Base-by-base conservation (phyloP, 1,140 invertebrate genomes). In the Aphidius gifuensis region DNA sequence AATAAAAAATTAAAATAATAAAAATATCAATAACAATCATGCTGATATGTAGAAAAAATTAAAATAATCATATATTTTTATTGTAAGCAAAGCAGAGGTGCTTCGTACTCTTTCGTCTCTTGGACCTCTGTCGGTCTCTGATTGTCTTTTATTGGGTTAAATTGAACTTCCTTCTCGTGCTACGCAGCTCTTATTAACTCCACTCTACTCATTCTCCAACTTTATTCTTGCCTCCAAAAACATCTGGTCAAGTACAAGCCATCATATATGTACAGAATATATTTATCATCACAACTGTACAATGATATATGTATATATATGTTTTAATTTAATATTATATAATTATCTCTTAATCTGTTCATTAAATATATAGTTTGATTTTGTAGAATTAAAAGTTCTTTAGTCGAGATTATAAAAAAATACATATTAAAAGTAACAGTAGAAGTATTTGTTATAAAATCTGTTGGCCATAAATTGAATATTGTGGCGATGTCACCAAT, bases 121-220 rank as follows among this genome's bases (percentile, higher is more conserved):
- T 53, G 48, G 50, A 74, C 77, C 74, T 76, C 71, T 74, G 78
- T 76, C 78, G 74, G 76, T 70, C 78, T 81, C 77, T 81, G 79
- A 80, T 81, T 81, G 77, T 81, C 78, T 75, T 80, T 80, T 80
- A 80, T 81, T 81, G 78, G 74, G 78, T 81, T 81, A 80, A 81
- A 81, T 81, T 81, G 78, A 78, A 81, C 79, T 80, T 81, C 79
- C 79, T 80, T 80, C 77, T 81, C 79, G 76, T 80, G 79, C 80
- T 80, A 80, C 74, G 74, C 75, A 73, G 75, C 78, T 77, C 77
- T 74, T 78, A 81, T 81, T 74, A 80, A 80, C 77, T 79, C 78
- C 57, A 59, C 71, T 74, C 76, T 76, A 74, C 72, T 74, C 64
- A 75, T 79, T 74, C 76, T 78, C 75, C 72, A 53, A 72, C 72